These are phyloP conservation scores for Phylloscopus trochiloides DNA, from an alignment of 2,113 vertebrate genomes.

Conservation along the genomic window DNA sequence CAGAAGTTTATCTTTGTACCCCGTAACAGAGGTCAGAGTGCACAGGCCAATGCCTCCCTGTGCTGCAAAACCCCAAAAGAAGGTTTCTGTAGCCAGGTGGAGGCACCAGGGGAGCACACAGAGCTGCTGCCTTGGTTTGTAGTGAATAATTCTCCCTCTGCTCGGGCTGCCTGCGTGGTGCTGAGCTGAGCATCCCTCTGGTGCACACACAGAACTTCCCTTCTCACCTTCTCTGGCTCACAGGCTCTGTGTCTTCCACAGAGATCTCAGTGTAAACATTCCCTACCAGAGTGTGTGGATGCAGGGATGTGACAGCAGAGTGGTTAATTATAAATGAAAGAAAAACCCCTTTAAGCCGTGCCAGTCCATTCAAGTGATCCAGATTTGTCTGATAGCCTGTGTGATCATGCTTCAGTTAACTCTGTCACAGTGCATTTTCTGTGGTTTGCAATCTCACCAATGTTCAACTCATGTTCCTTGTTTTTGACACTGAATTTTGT, in stretches of 20 bases:
- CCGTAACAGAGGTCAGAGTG: background rate
- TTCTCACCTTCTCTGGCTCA: background rate
- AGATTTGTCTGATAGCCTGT: slow-evolving; percentile 47
- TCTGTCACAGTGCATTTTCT: slow-evolving; percentile 48
- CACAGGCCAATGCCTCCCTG: fast-evolving
- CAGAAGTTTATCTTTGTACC: background rate
- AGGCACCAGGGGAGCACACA: fast-evolving
- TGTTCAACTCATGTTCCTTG: background rate
- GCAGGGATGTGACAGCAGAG: slow-evolving; percentile 3
- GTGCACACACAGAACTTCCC: background rate
- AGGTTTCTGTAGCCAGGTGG: background rate
- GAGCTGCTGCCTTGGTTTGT: background rate
- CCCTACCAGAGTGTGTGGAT: background rate
- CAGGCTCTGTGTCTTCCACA: background rate
- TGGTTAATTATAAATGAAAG: slow-evolving; percentile 65
- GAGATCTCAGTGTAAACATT: background rate
- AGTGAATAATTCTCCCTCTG: background rate
- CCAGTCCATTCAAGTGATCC: slow-evolving; percentile 37
- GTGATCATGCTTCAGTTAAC: slow-evolving; percentile 20
- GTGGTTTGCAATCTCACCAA: background rate
- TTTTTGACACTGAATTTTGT: background rate
- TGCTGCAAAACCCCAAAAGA: background rate
- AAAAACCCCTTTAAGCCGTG: slow-evolving; percentile 21
- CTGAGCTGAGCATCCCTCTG: background rate
- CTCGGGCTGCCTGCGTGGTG: background rate